These are phyloP conservation scores for Zeugodacus cucurbitae DNA, from an alignment of 1,140 invertebrate species.

Conservation along the genomic window DNA sequence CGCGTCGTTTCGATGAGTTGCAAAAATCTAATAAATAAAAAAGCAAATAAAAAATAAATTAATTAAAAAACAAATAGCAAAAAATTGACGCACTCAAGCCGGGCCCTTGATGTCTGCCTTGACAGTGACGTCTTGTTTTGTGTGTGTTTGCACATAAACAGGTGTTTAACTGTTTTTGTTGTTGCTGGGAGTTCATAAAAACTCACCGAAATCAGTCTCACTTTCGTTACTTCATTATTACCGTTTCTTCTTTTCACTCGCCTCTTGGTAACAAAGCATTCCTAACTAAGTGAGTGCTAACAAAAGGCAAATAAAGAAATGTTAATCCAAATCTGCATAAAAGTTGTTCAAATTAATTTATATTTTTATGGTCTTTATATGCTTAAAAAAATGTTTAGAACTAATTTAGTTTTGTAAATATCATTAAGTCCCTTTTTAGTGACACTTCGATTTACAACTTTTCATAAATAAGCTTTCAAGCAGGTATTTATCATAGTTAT, in stretches of 20 bases:
- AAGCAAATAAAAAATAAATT: background rate
- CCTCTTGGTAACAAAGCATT: background rate
- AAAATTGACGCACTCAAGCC: background rate
- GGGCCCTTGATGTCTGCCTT: background rate
- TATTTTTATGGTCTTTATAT: too few species aligned
- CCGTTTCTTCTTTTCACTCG: background rate
- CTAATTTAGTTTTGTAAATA: too few species aligned
- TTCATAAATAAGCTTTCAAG: too few species aligned
- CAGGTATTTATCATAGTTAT: too few species aligned
- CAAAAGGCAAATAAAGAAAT: background rate
- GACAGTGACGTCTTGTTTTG: constrained; percentile 3
- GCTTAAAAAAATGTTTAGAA: too few species aligned
- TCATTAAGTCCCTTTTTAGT: too few species aligned
- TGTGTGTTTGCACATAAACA: background rate
- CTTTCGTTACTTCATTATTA: background rate
- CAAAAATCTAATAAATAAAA: background rate
- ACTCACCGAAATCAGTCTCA: background rate
- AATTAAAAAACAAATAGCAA: background rate
- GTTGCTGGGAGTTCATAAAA: background rate
- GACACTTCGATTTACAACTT: too few species aligned
- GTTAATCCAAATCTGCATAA: background rate
- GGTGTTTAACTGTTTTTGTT: background rate
- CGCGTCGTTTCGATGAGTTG: constrained; percentile 1
- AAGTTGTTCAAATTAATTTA: too few species aligned
- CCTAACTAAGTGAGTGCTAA: background rate